Evolutionary conservation across 2,113 vertebrate species (phyloP).

Genomic region (Heteronetta atricapilla): DNA sequence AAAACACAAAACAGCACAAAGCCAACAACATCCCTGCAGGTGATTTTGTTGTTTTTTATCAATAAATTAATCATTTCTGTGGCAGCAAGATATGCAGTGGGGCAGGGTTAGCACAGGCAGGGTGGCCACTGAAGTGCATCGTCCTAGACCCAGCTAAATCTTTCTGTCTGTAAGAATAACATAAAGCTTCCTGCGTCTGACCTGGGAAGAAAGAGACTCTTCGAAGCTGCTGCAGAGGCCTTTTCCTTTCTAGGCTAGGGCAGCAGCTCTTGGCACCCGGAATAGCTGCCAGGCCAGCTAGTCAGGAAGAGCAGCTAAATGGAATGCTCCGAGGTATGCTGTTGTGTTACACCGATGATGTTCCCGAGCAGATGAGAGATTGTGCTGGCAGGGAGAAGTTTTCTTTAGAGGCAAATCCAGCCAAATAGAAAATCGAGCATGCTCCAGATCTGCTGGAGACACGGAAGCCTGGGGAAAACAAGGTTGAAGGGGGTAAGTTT

Average conservation of each 20-base stretch:
- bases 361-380: conserved; percentile 9
- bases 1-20: neutral
- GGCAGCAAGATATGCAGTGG: neutral
- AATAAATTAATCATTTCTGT: neutral
- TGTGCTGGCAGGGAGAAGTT: conserved; percentile 31
- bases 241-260: conserved; percentile 25
- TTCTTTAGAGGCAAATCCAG: neutral
- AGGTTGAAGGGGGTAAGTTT: conserved; percentile 25
- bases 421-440: neutral
- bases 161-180: neutral
- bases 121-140: neutral
- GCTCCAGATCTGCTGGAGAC: conserved; percentile 9
- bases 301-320: conserved; percentile 8
- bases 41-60: neutral
- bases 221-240: neutral
- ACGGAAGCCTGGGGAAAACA: neutral
- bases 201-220: neutral
- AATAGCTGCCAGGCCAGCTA: conserved; percentile 53
- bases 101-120: neutral
- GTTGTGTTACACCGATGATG: neutral
- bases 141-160: neutral
- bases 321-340: conserved; percentile 70
- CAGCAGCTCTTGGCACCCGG: conserved; percentile 37
- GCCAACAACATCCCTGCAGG: neutral
- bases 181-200: neutral